Base-by-base conservation (phyloP, 1,140 invertebrate species). In the Bathynomus jamesi region DNA sequence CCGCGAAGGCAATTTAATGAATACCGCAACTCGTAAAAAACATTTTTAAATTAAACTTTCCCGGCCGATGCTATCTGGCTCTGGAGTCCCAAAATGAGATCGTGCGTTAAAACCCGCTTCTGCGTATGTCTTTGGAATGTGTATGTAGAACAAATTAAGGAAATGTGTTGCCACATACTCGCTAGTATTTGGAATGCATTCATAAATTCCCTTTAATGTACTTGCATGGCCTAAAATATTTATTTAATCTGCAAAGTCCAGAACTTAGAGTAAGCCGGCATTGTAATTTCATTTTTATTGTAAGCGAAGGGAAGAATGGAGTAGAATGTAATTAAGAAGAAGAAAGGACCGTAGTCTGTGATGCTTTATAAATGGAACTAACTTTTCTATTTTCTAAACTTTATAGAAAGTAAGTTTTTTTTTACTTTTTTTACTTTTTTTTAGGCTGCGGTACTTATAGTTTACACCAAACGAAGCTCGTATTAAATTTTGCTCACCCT, bases 251-350 rank as follows among this genome's bases (percentile, higher is more conserved):
- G 40, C 40, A 53, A 53, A 53, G 40, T 53, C 40, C 40, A 53
- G 40, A 53, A 53, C 40, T 53, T 53, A 53, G 40, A 53, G 40
- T 53, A 53, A 53, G 40, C 40, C 40, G 40, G 40, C 40, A 53
- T 53, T 53, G 40, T 53, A 53, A 53, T 53, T 53, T 53, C 40
- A 53, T 53, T 53, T 53, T 53, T 53, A 53, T 53, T 53, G 40
- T 53, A 53, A 17, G 40, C 40, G 40, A 11, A 21, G 40, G 21
- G 40, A 53, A 53, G 40, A 53, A 53, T 53, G n/a, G n/a, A n/a
- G n/a, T 17, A 53, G 40, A 53, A 53, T 17, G 40, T 53, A 53
- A 53, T 53, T 53, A 53, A 53, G 40, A 53, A 53, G 21, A 53
- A 21, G 21, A 53, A 53, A 53, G 40, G 21, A 53, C 40, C 40